phyloP scores from a whole-genome alignment of 2,797 vertebrate species.

The Tokudaia tokunoshimensis region DNA sequence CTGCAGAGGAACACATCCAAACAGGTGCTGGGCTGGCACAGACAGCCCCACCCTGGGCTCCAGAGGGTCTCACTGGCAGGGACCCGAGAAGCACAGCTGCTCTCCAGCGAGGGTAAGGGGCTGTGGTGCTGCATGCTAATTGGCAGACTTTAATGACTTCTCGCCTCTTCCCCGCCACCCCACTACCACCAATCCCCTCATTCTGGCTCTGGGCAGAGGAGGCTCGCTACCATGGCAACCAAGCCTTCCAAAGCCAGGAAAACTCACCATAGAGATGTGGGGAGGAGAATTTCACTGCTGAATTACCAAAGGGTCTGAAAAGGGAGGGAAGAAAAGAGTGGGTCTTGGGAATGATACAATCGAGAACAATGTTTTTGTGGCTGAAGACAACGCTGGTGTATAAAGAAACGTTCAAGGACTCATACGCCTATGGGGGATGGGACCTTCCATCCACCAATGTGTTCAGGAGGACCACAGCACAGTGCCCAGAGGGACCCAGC shows the following conservation, averaged over 20 bases:
- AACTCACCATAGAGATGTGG: constrained; percentile 83
- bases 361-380: neutral
- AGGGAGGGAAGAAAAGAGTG: neutral
- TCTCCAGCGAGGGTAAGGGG: constrained; percentile 44
- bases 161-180: constrained; percentile 78
- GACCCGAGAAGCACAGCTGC: neutral
- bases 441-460: neutral
- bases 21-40: neutral
- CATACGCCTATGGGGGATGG: neutral
- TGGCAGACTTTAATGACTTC: constrained; percentile 94
- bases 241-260: constrained; percentile 83
- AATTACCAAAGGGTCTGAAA: constrained; percentile 78
- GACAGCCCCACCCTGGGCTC: neutral
- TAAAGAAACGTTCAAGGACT: neutral
- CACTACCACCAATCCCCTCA: constrained; percentile 73
- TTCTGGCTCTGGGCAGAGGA: constrained; percentile 88
- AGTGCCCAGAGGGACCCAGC: neutral
- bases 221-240: constrained; percentile 93
- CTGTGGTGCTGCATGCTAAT: constrained; percentile 93
- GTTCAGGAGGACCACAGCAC: neutral
- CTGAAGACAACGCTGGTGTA: neutral
- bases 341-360: neutral
- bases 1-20: neutral
- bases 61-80: neutral
- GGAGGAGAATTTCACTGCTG: constrained; percentile 81